A percentile compares a stretch with the other conserved stretches of the same genome.
These are phyloP conservation scores for Drosophila watanabei DNA, from an alignment of 1,140 invertebrate species.

Conservation along the genomic window DNA sequence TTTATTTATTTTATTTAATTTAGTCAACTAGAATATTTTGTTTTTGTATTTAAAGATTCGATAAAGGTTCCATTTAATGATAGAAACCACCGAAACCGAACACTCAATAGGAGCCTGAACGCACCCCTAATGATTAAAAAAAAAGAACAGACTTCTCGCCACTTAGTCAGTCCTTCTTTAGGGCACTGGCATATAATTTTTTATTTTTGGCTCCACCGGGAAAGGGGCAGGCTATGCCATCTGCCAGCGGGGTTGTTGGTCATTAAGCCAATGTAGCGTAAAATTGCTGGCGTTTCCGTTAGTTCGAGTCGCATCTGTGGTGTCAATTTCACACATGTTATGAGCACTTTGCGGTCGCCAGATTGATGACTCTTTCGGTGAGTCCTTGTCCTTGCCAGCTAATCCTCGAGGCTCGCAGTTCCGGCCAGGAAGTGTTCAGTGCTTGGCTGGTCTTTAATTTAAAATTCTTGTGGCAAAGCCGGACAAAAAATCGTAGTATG, in stretches of 20 bases:
- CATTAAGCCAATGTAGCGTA: conserved; percentile 82
- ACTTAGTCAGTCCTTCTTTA: conserved; percentile 24
- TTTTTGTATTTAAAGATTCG: background rate
- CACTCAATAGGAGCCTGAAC: conserved; percentile 4
- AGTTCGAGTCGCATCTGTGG: conserved; percentile 65
- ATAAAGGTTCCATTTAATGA: conserved; percentile 3
- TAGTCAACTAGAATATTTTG: background rate
- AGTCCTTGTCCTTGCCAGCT: conserved; percentile 52
- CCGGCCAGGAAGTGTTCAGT: conserved; percentile 68
- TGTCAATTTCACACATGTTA: conserved; percentile 83
- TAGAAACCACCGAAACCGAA: conserved; percentile 6
- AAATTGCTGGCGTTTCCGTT: conserved; percentile 69
- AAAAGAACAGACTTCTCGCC: conserved; percentile 21
- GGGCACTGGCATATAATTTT: conserved; percentile 4
- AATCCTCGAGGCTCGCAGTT: conserved; percentile 36
- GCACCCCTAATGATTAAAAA: conserved; percentile 34
- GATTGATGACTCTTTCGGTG: conserved; percentile 65
- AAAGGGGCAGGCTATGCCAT: conserved; percentile 32
- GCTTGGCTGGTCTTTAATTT: conserved; percentile 26
- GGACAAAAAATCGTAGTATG: conserved; percentile 31
- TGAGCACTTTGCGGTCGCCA: conserved; percentile 73
- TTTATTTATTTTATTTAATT: background rate
- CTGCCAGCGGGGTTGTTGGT: conserved; percentile 56
- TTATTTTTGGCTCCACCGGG: conserved; percentile 38
- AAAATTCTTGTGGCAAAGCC: conserved; percentile 68